phyloP scores from a whole-genome alignment of 2,888 invertebrate species.

The Lycophotia porphyrea region DNA sequence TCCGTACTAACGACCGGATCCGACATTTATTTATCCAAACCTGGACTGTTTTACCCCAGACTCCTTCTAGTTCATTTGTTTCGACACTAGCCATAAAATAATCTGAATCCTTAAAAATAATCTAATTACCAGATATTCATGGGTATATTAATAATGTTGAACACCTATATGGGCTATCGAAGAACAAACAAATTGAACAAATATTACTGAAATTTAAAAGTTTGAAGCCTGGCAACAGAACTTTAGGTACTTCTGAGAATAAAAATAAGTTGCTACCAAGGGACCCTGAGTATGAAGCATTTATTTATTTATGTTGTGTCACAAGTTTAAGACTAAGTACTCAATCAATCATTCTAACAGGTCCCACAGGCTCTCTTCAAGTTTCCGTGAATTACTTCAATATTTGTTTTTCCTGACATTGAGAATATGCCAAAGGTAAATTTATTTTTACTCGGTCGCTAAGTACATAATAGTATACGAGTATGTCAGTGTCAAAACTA shows the following conservation, averaged over 20 bases:
- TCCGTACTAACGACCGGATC: too few relatives aligned
- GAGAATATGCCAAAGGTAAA: slow-evolving; percentile 1
- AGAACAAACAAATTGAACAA: not conserved
- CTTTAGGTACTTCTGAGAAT: not conserved
- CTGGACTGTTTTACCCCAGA: too few relatives aligned
- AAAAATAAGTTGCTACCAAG: slow-evolving; percentile 3
- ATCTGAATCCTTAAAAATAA: too few relatives aligned
- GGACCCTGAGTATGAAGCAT: not conserved
- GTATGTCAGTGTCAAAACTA: not conserved
- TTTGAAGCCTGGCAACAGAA: not conserved
- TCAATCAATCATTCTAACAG: slow-evolving; percentile 56
- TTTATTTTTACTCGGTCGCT: not conserved
- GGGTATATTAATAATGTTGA: too few relatives aligned
- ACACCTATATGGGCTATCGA: too few relatives aligned
- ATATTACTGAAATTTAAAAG: not conserved
- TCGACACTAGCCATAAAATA: too few relatives aligned
- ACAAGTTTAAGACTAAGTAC: slow-evolving; percentile 49
- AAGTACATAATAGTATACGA: not conserved
- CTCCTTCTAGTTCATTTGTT: too few relatives aligned
- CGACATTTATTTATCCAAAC: too few relatives aligned
- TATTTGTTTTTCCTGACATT: slow-evolving; percentile 42
- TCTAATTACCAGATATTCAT: too few relatives aligned
- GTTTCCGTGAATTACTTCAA: slow-evolving; percentile 48
- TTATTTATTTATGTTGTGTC: slow-evolving; percentile 32
- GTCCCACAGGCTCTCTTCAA: slow-evolving; percentile 44